Conservation (phyloP, 2,888 invertebrate genomes). For the Zygothrica quintamaculata region DNA sequence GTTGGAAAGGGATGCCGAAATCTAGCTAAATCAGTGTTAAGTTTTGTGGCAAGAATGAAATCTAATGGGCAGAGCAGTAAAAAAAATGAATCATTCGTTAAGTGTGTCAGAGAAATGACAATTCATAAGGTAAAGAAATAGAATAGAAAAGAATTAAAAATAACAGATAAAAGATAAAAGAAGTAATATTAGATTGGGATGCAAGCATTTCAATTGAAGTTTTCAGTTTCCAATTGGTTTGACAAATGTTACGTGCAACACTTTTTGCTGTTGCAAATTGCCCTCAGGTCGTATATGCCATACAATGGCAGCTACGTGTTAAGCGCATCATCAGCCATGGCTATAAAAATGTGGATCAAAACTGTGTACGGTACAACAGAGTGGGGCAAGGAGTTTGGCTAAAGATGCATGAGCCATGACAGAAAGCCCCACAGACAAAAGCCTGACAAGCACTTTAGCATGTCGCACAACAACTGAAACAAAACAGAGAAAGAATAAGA, state of each 20-base stretch:
- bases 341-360: constrained; percentile 29
- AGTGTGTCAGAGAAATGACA: too few species aligned
- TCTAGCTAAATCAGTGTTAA: too few species aligned
- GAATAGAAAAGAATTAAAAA: too few species aligned
- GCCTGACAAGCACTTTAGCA: constrained; percentile 80
- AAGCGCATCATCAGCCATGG: constrained; percentile 72
- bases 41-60: too few species aligned
- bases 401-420: constrained; percentile 19
- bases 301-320: constrained; percentile 77
- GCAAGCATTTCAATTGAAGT: constrained; percentile 38
- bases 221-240: constrained; percentile 60
- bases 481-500: constrained; percentile 63
- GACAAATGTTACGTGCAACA: constrained; percentile 38
- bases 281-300: constrained; percentile 68
- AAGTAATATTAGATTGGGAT: too few species aligned
- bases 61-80: too few species aligned
- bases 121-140: too few species aligned
- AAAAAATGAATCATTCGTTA: too few species aligned
- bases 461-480: constrained; percentile 49
- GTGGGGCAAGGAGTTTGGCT: too few species aligned
- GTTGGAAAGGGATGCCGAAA: too few species aligned
- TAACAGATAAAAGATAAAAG: not conserved
- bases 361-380: too few species aligned
- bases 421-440: constrained; percentile 65
- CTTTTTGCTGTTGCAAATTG: constrained; percentile 39